Evolutionary conservation across 2,113 vertebrate genomes (phyloP), one percentile per base, ranked within the genome.

Genomic region (Calidris pygmaea): DNA sequence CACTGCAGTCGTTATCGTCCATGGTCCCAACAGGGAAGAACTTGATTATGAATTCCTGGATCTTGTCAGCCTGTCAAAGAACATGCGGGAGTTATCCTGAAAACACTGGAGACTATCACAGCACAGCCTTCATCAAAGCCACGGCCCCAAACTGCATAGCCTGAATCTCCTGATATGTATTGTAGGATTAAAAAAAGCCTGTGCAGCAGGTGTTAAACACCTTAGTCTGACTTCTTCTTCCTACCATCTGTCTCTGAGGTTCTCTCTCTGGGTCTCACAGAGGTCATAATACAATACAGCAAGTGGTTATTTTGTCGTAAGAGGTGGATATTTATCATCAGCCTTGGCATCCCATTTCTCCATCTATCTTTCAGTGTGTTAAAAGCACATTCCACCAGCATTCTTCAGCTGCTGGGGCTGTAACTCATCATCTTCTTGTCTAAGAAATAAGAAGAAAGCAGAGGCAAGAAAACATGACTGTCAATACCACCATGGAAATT

Each of bases 121-220:
- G 7, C 50, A 23, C 35, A 3, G 1, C 24, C 41, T 77, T 77
- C 72, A 37, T 55, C 55, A 74, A 76, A 86, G 41, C 41, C 35
- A 12, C 1, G 1, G 39, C 45, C 34, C 47, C 35, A 63, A 74
- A 76, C 37, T 0, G 0, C 18, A 8, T 41, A 77, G 14, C 26
- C 63, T 70, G 10, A 60, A 58, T 90, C 29, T 77, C 62, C 27
- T 1, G 10, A 9, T 32, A 45, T 30, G 21, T n/a, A 11, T 22
- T 73, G 27, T 23, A 82, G 48, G 43, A 65, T 80, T 83, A 60
- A 92, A 86, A 43, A 7, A 22, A 1, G 5, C 14, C 27, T n/a
- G 17, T 80, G 65, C 62, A 92, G 35, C 39, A 70, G 27, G 27
- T 76, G 35, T 83, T 68, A 48, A 85, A 83, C 35, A 41, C 35